phyloP scores from a whole-genome alignment of 2,888 invertebrate species.

The Spodoptera littoralis region DNA sequence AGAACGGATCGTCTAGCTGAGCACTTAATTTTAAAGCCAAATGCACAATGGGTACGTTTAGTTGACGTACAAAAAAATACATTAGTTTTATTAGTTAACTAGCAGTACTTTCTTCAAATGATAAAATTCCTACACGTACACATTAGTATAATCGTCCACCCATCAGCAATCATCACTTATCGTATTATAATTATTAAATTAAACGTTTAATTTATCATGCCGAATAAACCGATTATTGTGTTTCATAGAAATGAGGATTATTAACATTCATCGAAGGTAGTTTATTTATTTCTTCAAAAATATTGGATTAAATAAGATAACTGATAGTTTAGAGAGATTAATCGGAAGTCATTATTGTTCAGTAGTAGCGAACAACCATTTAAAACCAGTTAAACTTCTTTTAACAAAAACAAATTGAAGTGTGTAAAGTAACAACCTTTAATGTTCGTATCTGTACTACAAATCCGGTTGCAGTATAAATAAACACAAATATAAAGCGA shows the following conservation, averaged over 20 bases:
- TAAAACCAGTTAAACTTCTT: constrained; percentile 31
- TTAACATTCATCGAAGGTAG: too few relatives aligned
- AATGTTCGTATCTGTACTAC: constrained; percentile 19
- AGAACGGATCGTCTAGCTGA: constrained; percentile 7
- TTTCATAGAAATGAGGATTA: too few relatives aligned
- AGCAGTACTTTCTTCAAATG: neutral
- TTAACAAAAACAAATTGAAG: constrained; percentile 25
- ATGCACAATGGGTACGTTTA: neutral
- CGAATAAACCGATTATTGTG: too few relatives aligned
- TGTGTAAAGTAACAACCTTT: constrained; percentile 29
- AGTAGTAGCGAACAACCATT: constrained; percentile 20
- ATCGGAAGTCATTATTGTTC: constrained; percentile 23
- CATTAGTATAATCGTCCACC: too few relatives aligned
- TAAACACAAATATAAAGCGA: constrained; percentile 25
- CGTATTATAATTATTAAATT: too few relatives aligned
- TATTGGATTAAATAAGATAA: too few relatives aligned
- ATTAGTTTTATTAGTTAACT: constrained; percentile 1
- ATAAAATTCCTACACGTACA: too few relatives aligned
- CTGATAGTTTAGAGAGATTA: constrained; percentile 16
- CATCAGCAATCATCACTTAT: neutral
- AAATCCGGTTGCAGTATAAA: constrained; percentile 32
- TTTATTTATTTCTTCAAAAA: too few relatives aligned
- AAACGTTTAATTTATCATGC: too few relatives aligned
- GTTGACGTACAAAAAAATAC: constrained; percentile 6
- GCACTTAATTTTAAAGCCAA: neutral